Percentiles rank a stretch among this genome's conserved stretches.
phyloP scores from a whole-genome alignment of 2,888 invertebrate genomes.

The Heliothis peltigera region DNA sequence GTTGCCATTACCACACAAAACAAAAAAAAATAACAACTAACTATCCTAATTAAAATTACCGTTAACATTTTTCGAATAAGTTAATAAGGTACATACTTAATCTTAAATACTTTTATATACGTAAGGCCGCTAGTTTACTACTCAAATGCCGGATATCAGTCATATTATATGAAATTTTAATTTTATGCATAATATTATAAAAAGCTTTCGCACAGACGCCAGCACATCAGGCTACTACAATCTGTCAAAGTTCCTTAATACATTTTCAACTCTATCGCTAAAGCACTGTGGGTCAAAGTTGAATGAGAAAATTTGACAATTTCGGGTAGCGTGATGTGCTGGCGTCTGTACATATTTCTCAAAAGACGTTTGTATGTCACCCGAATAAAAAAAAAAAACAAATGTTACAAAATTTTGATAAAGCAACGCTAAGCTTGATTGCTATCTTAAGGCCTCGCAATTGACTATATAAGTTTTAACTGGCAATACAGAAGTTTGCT shows the following conservation, averaged over 20 bases:
- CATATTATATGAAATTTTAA: conserved; percentile 23
- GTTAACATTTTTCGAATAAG: conserved; percentile 53
- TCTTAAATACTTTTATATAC: conserved; percentile 45
- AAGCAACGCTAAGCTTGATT: too few relatives aligned
- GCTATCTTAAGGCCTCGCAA: neutral
- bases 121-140: conserved; percentile 50
- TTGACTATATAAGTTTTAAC: neutral
- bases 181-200: neutral
- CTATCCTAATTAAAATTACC: conserved; percentile 32
- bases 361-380: too few relatives aligned
- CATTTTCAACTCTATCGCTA: too few relatives aligned
- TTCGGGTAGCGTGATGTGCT: too few relatives aligned
- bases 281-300: too few relatives aligned
- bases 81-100: conserved; percentile 58
- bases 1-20: conserved; percentile 44
- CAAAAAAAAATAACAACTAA: conserved; percentile 41
- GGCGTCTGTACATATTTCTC: neutral
- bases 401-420: too few relatives aligned
- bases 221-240: too few relatives aligned
- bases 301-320: too few relatives aligned
- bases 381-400: too few relatives aligned
- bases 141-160: conserved; percentile 51
- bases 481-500: neutral
- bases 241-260: too few relatives aligned
- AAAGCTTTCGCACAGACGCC: neutral